Base-by-base conservation (phyloP, 2,888 invertebrate species). In the Mellilla xanthometata region DNA sequence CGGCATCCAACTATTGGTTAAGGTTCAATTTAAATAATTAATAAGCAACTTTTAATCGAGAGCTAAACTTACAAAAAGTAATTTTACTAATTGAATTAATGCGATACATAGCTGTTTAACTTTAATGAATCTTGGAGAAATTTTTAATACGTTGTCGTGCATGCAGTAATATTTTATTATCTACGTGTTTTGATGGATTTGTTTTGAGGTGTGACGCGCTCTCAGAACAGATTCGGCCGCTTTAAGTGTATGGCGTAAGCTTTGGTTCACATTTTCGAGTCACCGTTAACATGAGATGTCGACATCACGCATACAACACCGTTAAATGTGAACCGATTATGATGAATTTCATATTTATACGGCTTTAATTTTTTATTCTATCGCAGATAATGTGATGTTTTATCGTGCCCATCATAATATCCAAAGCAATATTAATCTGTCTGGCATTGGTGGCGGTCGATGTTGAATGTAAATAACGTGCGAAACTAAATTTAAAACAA, bases 351-450 rank as follows among this genome's bases (percentile, higher is more conserved):
- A 23, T 23, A 23, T 23, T 3, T 72, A 65, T 68, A 58, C 62
- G 60, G 86, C 84, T 83, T 84, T 56, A 63, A 60, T 66, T 71
- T 71, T 65, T 69, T 69, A 79, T 69, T 72, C 75, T 75, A 77
- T 76, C 72, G 78, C 82, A 80, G 76, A 79, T 71, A 26, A 76
- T 76, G 74, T 76, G 74, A 73, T 65, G 71, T 72, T 72, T 67
- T 52, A 48, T 44, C 29, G 49, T 61, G 56, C 60, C 57, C 58
- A 68, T 66, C 72, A 78, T 84, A 79, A 78, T 85, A 84, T 79
- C 87, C 87, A 78, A 60, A 71, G 80, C 86, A 87, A 87, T 87
- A 88, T 87, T 86, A 78, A 68, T 78, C 75, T 71, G 52, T 75
- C 67, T 73, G 66, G 56, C 56, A 71, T 72, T 73, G 86, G 86